phyloP scores from a whole-genome alignment of 1,140 invertebrate species.

The Papilio glaucus region DNA sequence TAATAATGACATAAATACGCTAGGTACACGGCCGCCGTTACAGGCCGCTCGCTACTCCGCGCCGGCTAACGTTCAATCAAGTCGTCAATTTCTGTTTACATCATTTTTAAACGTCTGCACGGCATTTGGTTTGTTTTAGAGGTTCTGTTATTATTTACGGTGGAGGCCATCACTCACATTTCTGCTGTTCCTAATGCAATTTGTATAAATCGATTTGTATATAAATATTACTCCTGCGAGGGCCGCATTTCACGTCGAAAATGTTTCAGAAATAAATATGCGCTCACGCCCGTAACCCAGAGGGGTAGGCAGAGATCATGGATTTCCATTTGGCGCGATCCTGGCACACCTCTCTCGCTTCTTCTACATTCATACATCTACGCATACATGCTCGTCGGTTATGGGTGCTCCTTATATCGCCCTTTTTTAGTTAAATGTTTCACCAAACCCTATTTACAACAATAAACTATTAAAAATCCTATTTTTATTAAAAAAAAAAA shows the following conservation, averaged over 20 bases:
- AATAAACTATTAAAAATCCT: background rate
- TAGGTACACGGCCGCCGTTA: constrained; percentile 59
- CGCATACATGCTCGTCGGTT: no score
- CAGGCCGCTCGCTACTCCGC: constrained; percentile 52
- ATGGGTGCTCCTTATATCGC: no score
- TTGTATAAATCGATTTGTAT: constrained; percentile 25
- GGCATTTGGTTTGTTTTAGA: constrained; percentile 21
- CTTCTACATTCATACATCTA: no score
- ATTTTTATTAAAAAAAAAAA: background rate
- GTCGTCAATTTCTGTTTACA: constrained; percentile 19
- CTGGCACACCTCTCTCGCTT: no score
- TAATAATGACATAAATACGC: constrained; percentile 83
- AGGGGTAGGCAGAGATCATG: no score
- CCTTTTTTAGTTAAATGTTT: no score
- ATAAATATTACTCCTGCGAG: constrained; percentile 7
- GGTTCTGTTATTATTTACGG: constrained; percentile 32
- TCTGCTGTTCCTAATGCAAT: constrained; percentile 27
- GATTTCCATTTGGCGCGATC: no score
- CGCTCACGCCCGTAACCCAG: no score
- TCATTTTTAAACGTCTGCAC: constrained; percentile 24
- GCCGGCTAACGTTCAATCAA: constrained; percentile 19
- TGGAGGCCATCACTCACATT: constrained; percentile 31
- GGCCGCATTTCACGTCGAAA: background rate
- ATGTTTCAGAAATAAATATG: no score
- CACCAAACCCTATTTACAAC: background rate